phyloP scores from a whole-genome alignment of 2,797 vertebrate species.

The Cryptoprocta ferox region DNA sequence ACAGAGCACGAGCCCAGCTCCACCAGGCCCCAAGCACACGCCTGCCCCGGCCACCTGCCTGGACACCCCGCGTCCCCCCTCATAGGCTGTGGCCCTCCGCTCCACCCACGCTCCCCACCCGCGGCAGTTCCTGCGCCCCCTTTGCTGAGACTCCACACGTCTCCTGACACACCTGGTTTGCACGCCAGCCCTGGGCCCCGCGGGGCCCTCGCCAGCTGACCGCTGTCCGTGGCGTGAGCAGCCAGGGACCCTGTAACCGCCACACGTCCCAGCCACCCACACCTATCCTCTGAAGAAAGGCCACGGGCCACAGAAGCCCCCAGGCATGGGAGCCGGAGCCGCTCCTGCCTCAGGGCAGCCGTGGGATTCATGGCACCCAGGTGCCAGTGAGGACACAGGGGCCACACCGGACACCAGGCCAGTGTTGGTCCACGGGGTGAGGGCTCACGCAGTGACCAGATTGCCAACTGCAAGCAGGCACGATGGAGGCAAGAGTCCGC shows the following conservation, averaged over 20 bases:
- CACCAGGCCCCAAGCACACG: rapidly evolving
- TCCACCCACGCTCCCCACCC: not conserved
- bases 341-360: not conserved
- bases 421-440: rapidly evolving
- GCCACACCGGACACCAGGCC: rapidly evolving
- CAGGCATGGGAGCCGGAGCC: not conserved
- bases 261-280: not conserved
- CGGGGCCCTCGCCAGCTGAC: not conserved
- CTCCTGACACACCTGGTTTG: not conserved
- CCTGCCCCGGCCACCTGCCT: not conserved
- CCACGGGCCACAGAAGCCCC: not conserved
- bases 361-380: not conserved
- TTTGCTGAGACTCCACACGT: not conserved
- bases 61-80: rapidly evolving
- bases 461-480: not conserved
- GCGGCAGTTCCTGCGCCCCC: not conserved
- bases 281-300: not conserved
- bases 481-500: not conserved
- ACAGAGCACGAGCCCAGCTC: not conserved
- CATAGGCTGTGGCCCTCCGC: rapidly evolving
- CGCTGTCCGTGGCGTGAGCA: rapidly evolving
- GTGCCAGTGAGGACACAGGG: not conserved
- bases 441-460: not conserved
- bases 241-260: not conserved
- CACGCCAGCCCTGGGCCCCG: not conserved